Percentiles rank a stretch among this genome's conserved stretches.
Conservation (phyloP, 2,888 invertebrate genomes). For the Cephus spinipes region DNA sequence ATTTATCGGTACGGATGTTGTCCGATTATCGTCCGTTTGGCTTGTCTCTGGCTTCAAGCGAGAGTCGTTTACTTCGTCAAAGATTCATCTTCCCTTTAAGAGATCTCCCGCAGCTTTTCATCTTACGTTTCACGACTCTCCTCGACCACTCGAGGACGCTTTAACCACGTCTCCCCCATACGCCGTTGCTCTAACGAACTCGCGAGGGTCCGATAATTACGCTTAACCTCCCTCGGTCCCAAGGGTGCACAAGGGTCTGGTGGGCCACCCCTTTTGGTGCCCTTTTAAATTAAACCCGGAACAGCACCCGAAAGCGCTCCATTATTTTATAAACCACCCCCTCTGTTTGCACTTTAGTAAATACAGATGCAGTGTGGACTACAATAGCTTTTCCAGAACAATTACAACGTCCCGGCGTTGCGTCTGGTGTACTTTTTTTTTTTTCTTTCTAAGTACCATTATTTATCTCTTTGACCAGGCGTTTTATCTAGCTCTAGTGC, state of each 20-base stretch:
- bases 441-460: not conserved
- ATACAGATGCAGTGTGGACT: not conserved
- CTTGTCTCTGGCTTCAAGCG: not conserved
- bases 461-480: not conserved
- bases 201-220: slow-evolving; percentile 35
- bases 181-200: slow-evolving; percentile 25
- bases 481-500: not conserved
- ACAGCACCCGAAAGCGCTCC: slow-evolving; percentile 27
- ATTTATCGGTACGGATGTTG: not conserved
- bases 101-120: not conserved
- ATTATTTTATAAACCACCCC: slow-evolving; percentile 39
- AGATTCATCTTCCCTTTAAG: not conserved
- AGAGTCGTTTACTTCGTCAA: not conserved
- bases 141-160: not conserved
- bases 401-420: not conserved
- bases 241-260: not conserved
- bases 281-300: slow-evolving; percentile 37
- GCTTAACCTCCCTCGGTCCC: slow-evolving; percentile 25
- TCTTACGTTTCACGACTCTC: not conserved
- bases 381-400: not conserved
- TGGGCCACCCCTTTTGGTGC: slow-evolving; percentile 23
- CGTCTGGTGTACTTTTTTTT: not conserved
- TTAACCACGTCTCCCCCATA: not conserved
- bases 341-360: slow-evolving; percentile 31
- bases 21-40: not conserved